Conservation (phyloP, 2,888 invertebrate genomes). For the Plusia festucae region DNA sequence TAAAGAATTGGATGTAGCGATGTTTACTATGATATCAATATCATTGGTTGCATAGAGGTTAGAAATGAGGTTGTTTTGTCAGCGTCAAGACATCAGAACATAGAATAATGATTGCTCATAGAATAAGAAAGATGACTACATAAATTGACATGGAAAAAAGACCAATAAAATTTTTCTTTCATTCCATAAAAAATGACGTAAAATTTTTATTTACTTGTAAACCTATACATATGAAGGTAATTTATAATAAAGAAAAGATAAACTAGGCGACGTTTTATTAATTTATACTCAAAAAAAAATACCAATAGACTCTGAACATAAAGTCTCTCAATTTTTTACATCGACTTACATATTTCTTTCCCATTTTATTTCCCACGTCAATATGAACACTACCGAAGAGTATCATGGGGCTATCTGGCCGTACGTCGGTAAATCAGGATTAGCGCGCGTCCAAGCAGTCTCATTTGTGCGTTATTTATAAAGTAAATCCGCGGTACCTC, state of each 20-base stretch:
- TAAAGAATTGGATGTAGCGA: background rate
- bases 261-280: slow-evolving; percentile 2
- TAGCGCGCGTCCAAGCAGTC: slow-evolving; percentile 77
- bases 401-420: slow-evolving; percentile 62
- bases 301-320: slow-evolving; percentile 56
- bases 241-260: slow-evolving; percentile 8
- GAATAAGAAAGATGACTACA: background rate
- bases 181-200: background rate
- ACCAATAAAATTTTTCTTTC: background rate
- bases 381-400: slow-evolving; percentile 64
- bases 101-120: background rate
- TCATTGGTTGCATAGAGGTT: background rate
- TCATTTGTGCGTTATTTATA: slow-evolving; percentile 87
- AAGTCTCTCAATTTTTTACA: slow-evolving; percentile 56
- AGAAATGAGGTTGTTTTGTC: too few species aligned
- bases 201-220: slow-evolving; percentile 2
- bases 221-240: slow-evolving; percentile 3
- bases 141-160: background rate
- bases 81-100: background rate
- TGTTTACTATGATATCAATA: background rate
- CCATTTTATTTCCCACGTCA: slow-evolving; percentile 52
- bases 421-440: slow-evolving; percentile 85
- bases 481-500: slow-evolving; percentile 72
- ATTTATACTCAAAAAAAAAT: slow-evolving; percentile 22
- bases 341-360: slow-evolving; percentile 53